phyloP scores from a whole-genome alignment of 2,113 vertebrate species.

The Microtus ochrogaster region DNA sequence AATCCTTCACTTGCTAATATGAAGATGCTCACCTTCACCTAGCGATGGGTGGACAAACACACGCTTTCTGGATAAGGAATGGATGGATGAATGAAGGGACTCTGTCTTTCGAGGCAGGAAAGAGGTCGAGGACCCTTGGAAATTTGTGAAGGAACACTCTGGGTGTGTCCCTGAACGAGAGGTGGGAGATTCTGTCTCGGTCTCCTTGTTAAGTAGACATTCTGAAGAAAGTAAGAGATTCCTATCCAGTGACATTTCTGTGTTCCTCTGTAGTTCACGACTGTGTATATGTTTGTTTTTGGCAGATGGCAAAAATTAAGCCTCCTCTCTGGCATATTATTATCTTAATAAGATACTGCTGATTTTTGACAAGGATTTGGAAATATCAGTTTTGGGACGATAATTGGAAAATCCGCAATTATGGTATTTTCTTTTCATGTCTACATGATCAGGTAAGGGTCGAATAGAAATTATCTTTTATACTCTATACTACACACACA shows the following conservation, averaged over 20 bases:
- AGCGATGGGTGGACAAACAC: not conserved
- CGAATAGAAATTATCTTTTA: not conserved
- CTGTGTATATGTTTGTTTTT: not conserved
- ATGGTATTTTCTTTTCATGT: not conserved
- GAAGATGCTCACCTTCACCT: not conserved
- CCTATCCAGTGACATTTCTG: not conserved
- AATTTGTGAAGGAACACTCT: not conserved
- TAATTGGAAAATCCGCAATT: constrained; percentile 43
- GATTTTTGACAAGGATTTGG: constrained; percentile 35
- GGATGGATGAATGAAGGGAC: not conserved
- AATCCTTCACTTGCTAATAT: not conserved
- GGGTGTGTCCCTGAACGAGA: not conserved
- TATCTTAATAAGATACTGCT: constrained; percentile 51
- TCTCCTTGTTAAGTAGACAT: not conserved
- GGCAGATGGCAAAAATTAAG: constrained; percentile 31
- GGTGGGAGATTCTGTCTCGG: not conserved
- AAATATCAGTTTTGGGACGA: constrained; percentile 9
- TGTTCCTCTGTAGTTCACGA: not conserved
- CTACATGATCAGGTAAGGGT: not conserved
- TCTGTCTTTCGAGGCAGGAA: not conserved
- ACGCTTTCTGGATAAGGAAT: not conserved
- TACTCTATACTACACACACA: not conserved
- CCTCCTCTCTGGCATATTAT: not conserved
- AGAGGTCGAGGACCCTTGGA: constrained; percentile 1
- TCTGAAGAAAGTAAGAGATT: not conserved